A percentile compares a stretch with the other conserved stretches of the same genome.
These are phyloP conservation scores for Acanthis flammea DNA, from an alignment of 2,797 vertebrate genomes.

Conservation along the genomic window DNA sequence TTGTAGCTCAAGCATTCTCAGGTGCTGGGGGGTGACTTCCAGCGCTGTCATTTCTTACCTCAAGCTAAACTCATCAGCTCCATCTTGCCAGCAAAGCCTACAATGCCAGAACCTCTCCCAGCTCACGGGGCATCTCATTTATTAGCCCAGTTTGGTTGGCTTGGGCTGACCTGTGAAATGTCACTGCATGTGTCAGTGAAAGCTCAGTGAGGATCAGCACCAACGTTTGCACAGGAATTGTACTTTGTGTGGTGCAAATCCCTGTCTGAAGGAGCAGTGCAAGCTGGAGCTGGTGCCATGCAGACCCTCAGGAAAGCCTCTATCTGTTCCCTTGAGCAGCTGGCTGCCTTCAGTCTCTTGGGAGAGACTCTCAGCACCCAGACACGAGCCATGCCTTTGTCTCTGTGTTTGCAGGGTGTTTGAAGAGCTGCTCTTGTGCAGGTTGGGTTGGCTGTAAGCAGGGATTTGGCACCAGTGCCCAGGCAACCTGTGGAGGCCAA, in stretches of 20 bases:
- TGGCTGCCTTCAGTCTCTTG: neutral
- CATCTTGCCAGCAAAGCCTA: neutral
- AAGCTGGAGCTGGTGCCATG: neutral
- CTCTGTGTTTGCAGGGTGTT: accelerated
- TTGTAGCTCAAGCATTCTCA: neutral
- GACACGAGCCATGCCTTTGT: accelerated
- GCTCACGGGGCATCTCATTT: accelerated
- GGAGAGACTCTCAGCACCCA: neutral
- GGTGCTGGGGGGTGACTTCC: neutral
- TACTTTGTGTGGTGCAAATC: accelerated
- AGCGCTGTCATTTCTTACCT: neutral
- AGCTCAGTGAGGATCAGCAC: accelerated
- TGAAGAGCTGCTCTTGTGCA: neutral
- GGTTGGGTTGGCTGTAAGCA: accelerated
- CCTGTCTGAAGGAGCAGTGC: neutral
- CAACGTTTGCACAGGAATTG: accelerated
- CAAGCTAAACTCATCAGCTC: neutral
- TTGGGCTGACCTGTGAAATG: neutral
- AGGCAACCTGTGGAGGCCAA: neutral
- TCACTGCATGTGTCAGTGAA: neutral
- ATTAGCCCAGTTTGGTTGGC: neutral
- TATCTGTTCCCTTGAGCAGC: neutral
- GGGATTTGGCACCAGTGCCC: neutral
- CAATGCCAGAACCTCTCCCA: neutral
- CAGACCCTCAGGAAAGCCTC: neutral